Base-by-base conservation (phyloP, 2,888 invertebrate genomes). In the Dasysyrphus albostriatus region DNA sequence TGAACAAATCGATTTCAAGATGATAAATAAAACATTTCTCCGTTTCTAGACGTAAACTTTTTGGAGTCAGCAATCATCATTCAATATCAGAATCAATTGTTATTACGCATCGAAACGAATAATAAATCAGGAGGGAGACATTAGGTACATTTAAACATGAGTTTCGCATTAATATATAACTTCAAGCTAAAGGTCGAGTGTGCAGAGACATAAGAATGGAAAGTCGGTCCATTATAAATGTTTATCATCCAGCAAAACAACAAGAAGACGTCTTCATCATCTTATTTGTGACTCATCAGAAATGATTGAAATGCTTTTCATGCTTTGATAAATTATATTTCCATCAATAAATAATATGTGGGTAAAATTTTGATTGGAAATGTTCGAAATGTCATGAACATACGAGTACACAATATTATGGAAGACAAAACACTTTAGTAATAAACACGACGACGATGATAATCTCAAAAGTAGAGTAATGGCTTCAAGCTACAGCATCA, bases 1-100 rank as follows among this genome's bases (percentile, higher is more conserved):
- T 67, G 49, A 67, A 67, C 49, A 34, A 49, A 67, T 49, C 49
- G 67, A 67, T 67, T 32, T 49, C 67, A 19, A 29, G 34, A 67
- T 49, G 67, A 67, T 67, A 67, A 67, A 67, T 67, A 67, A 67
- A 67, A 49, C 49, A 67, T 67, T 49, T 65, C 19, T 34, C 24
- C 49, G 14, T 16, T 19, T 32, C 29, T 29, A 19, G 49, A 67
- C 10, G 19, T 34, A 67, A 67, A 42, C 19, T 49, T 49, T 34
- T 24, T 9, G 24, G 42, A 61, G 24, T 61, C 61, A 61, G 42
- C 67, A 67, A 37, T 49, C 47, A 67, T 49, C 67, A 49, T 49
- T 67, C 49, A 19, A 67, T 67, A 49, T 32, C 67, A 34, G 49
- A 67, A 49, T 67, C 67, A 49, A 67, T 67, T 67, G 67, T 67